Conservation (phyloP, 2,888 invertebrate species). For the Oligia strigilis region DNA sequence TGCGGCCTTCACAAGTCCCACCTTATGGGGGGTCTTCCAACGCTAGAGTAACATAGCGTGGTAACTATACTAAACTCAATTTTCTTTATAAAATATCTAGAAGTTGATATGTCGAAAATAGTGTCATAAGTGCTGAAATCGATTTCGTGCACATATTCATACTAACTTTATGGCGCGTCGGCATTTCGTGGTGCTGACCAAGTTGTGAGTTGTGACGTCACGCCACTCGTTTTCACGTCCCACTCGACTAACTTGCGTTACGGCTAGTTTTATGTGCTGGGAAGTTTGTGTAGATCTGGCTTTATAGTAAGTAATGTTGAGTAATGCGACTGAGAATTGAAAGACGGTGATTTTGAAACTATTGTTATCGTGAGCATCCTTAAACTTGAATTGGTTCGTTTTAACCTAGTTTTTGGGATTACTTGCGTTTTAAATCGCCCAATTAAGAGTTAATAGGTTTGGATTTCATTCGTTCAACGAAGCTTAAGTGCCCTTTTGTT, state of each 20-base stretch:
- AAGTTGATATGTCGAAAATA: neutral
- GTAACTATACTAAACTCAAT: neutral
- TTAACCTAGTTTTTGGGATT: no score
- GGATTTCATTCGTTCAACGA: neutral
- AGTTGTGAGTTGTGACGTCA: slow-evolving; percentile 44
- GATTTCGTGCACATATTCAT: slow-evolving; percentile 6
- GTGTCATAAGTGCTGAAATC: neutral
- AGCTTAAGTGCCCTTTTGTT: neutral
- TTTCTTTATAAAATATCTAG: neutral
- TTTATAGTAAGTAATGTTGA: neutral
- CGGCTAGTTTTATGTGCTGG: slow-evolving; percentile 21
- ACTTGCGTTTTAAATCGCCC: neutral
- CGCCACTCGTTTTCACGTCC: slow-evolving; percentile 37
- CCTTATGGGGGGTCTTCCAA: neutral
- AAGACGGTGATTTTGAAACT: neutral
- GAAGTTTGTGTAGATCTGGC: slow-evolving; percentile 17
- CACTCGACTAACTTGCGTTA: slow-evolving; percentile 1
- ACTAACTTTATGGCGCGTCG: slow-evolving; percentile 4
- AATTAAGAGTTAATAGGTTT: neutral
- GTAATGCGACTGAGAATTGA: slow-evolving; percentile 8
- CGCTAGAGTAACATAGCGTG: neutral
- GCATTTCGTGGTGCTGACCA: slow-evolving; percentile 17
- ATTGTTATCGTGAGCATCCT: neutral
- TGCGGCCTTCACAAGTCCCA: neutral
- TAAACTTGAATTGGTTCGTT: no score